Conservation (phyloP, 2,113 vertebrate species). For the Myanophis thanlyinensis region DNA sequence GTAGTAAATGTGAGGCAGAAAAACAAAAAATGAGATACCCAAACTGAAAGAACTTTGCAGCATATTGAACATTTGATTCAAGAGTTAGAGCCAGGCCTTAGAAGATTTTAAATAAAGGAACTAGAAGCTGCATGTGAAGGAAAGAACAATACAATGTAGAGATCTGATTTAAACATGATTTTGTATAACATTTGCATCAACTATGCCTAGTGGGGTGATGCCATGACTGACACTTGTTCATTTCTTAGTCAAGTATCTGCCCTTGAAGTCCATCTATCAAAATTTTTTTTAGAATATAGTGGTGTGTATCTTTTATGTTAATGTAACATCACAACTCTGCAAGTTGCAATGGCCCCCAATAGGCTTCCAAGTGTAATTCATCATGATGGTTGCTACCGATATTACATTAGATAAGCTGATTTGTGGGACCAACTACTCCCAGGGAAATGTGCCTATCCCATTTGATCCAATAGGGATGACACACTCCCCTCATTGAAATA, state of each 20-base stretch:
- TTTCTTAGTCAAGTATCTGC: neutral
- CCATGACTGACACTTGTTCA: neutral
- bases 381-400: neutral
- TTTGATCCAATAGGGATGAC: neutral
- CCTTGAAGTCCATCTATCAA: neutral
- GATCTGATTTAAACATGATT: neutral
- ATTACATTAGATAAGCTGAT: neutral
- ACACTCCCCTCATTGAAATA: neutral
- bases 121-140: neutral
- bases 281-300: neutral
- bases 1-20: neutral
- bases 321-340: neutral
- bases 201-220: neutral
- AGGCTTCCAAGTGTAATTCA: neutral
- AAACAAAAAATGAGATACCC: neutral
- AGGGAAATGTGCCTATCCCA: neutral
- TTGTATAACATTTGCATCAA: neutral
- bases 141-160: neutral
- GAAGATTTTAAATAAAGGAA: neutral
- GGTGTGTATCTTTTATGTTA: neutral
- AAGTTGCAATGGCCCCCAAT: neutral
- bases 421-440: neutral
- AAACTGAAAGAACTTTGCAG: neutral
- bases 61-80: neutral
- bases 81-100: neutral